Percentiles rank a stretch among this genome's conserved stretches.
These are phyloP conservation scores for Leucozona laternaria DNA, from an alignment of 2,888 invertebrate genomes.

Conservation along the genomic window DNA sequence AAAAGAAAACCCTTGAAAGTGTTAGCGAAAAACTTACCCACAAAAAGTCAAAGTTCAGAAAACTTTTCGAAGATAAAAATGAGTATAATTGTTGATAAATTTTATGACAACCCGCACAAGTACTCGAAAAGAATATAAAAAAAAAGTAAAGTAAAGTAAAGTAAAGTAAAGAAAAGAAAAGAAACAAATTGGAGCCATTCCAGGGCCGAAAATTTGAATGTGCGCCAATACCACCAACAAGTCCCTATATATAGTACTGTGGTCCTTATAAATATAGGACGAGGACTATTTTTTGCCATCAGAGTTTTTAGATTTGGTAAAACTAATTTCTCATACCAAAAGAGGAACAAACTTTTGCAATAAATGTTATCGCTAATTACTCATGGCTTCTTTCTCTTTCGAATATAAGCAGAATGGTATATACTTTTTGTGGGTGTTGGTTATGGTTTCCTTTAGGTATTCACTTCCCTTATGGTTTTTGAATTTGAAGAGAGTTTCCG, in stretches of 20 bases:
- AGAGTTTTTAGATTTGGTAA: constrained; percentile 34
- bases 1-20: neutral
- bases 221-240: neutral
- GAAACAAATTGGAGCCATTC: neutral
- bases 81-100: constrained; percentile 54
- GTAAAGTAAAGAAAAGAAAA: no score
- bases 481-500: neutral
- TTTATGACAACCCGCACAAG: constrained; percentile 58
- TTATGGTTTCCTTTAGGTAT: neutral
- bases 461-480: neutral
- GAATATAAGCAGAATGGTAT: neutral
- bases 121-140: neutral
- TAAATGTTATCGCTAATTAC: constrained; percentile 70
- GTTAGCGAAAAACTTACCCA: neutral
- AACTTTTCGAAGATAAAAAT: constrained; percentile 62
- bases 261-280: neutral
- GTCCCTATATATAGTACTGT: neutral
- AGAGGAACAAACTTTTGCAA: constrained; percentile 61
- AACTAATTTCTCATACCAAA: constrained; percentile 60
- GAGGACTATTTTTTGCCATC: constrained; percentile 18
- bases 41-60: constrained; percentile 53
- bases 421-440: neutral
- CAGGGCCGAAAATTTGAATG: constrained; percentile 7
- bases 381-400: constrained; percentile 8
- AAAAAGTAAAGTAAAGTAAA: no score